Evolutionary conservation across 2,888 invertebrate species (phyloP), one percentile per base, ranked within the genome.

Genomic region (Rotaria sp.): DNA sequence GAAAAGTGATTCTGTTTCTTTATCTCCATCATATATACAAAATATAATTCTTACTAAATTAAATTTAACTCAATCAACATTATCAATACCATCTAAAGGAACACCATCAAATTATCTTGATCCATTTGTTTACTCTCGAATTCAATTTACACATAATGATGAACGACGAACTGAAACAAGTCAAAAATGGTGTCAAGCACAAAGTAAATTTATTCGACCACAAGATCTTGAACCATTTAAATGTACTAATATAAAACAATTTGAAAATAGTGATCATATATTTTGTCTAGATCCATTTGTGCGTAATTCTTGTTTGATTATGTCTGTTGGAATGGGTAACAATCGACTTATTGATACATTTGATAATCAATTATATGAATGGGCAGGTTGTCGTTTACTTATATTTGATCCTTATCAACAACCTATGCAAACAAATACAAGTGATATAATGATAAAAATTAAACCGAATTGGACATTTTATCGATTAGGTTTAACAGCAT

Each of bases 351-450:
- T 45, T 80, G n/a, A 45, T 80, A 13, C 26, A 21, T 80, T 80
- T 45, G n/a, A 80, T 26, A 45, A 45, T 80, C 45, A 80, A 45
- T n/a, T 80, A 8, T 45, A 80, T n/a, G 80, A 80, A 21, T 80
- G 45, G 45, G 24, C n/a, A 45, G 80, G 45, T 26, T 80, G 80
- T 45, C 80, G 45, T n/a, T 24, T 80, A 80, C 45, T 80, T n/a
- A n/a, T 45, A 45, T 80, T 80, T n/a, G 80, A 80, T 80, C 80
- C 80, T 45, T 80, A 80, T 45, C 45, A 80, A 38, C 45, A 80
- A n/a, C 80, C 80, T 5, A 45, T n/a, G 13, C 80, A 80, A n/a
- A 45, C 45, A n/a, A 80, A 41, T 45, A 26, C 24, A 80, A 15
- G 26, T 2, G 13, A 80, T 45, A 11, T 26, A 45, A 45, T 45